Evolutionary conservation across 2,888 invertebrate species (phyloP).

Genomic region (Apamea monoglypha): DNA sequence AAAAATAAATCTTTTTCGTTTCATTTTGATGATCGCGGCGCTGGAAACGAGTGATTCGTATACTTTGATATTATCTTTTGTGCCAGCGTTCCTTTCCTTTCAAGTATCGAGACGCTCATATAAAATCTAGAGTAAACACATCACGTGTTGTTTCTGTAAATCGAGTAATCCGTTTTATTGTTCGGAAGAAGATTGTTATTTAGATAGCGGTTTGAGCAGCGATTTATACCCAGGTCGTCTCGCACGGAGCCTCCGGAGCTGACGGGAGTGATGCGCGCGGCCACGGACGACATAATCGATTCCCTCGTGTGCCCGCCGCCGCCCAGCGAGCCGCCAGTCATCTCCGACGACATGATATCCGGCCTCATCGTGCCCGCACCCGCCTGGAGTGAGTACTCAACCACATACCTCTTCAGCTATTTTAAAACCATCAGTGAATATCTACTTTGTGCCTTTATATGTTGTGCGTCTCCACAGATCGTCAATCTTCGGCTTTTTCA

Average conservation of each 20-base stretch:
- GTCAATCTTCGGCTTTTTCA: constrained; percentile 6
- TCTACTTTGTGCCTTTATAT: constrained; percentile 1
- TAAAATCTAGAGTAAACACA: constrained; percentile 58
- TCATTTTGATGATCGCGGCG: constrained; percentile 68
- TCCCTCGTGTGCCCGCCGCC: constrained; percentile 99
- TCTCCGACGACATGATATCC: constrained; percentile 98
- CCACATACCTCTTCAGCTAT: constrained; percentile 22
- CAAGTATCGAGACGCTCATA: constrained; percentile 35
- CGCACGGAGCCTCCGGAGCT: constrained; percentile 95
- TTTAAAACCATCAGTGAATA: constrained; percentile 22
- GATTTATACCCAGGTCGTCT: constrained; percentile 91
- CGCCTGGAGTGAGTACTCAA: constrained; percentile 95
- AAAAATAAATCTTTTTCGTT: constrained; percentile 66
- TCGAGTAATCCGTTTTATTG: constrained; percentile 48
- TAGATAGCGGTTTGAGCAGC: constrained; percentile 59
- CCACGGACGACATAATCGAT: constrained; percentile 98
- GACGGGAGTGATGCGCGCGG: constrained; percentile 94
- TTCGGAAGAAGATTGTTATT: constrained; percentile 57
- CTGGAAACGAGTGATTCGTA: constrained; percentile 59
- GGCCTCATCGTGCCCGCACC: constrained; percentile 99
- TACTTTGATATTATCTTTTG: constrained; percentile 61
- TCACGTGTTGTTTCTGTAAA: constrained; percentile 62
- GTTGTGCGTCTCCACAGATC: neutral
- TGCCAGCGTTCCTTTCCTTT: constrained; percentile 48
- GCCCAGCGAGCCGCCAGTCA: constrained; percentile 97